These are phyloP conservation scores for Atta cephalotes DNA, from an alignment of 1,140 invertebrate species.

Conservation along the genomic window DNA sequence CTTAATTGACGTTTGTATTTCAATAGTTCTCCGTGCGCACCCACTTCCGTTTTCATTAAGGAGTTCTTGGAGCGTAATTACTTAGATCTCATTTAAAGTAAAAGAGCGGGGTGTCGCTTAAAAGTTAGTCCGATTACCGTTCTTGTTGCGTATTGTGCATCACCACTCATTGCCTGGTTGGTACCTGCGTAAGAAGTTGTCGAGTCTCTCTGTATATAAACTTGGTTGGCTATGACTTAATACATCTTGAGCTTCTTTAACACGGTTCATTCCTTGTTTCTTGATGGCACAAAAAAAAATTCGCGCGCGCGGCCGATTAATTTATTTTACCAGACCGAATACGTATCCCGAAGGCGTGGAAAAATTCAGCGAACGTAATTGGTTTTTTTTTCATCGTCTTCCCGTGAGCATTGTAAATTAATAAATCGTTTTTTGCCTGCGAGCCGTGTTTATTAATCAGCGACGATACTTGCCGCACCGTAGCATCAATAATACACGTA, in stretches of 20 bases:
- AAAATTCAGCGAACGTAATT: constrained; percentile 34
- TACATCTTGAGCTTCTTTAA: not conserved
- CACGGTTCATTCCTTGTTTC: constrained; percentile 3
- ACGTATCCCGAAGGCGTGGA: not conserved
- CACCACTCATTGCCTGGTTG: not conserved
- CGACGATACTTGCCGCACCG: constrained; percentile 18
- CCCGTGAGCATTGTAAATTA: constrained; percentile 16
- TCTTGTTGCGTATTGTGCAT: constrained; percentile 38
- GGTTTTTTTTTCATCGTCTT: not conserved
- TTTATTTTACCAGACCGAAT: not conserved
- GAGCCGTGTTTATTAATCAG: constrained; percentile 63
- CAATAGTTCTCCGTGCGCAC: constrained; percentile 43
- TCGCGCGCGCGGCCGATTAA: not conserved
- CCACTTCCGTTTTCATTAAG: constrained; percentile 16
- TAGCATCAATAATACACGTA: constrained; percentile 55
- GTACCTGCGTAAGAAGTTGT: constrained; percentile 23
- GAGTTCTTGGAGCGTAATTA: constrained; percentile 41
- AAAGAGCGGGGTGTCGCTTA: constrained; percentile 61
- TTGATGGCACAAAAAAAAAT: not conserved
- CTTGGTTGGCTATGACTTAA: constrained; percentile 48
- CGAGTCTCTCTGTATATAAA: not conserved
- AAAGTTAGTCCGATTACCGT: constrained; percentile 53
- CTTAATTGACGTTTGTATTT: constrained; percentile 60
- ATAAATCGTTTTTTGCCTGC: constrained; percentile 40
- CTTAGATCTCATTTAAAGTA: constrained; percentile 39